Conservation (phyloP, 2,888 invertebrate genomes). For the Metellina segmentata region DNA sequence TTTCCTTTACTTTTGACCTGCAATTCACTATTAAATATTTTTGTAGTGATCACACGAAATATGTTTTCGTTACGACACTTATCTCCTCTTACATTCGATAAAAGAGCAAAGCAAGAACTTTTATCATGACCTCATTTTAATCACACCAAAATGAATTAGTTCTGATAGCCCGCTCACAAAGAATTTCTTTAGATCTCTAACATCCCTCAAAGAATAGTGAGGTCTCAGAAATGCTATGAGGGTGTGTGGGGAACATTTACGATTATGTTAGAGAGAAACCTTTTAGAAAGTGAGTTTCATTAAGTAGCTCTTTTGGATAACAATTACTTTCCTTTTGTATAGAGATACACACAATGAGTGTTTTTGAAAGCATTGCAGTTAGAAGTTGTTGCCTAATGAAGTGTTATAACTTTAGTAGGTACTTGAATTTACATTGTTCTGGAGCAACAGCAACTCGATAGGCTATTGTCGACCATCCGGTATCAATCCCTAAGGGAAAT, state of each 20-base stretch:
- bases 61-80: neutral
- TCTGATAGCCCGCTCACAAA: neutral
- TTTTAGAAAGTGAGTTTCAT: slow-evolving; percentile 27
- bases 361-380: slow-evolving; percentile 2
- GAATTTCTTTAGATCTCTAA: neutral
- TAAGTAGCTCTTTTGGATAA: slow-evolving; percentile 48
- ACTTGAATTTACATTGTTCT: too few relatives aligned
- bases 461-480: too few relatives aligned
- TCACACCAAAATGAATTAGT: neutral
- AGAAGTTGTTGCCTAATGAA: slow-evolving; percentile 16
- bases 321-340: slow-evolving; percentile 3
- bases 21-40: neutral
- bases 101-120: neutral
- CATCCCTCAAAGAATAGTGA: slow-evolving; percentile 23
- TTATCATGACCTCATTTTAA: neutral
- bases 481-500: too few relatives aligned
- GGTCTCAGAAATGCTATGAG: neutral
- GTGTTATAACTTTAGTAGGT: too few relatives aligned
- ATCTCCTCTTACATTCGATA: neutral
- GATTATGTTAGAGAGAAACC: slow-evolving; percentile 15
- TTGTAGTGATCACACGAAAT: neutral
- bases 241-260: slow-evolving; percentile 19
- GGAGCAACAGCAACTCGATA: too few relatives aligned
- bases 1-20: too few relatives aligned
- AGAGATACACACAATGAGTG: slow-evolving; percentile 9